Evolutionary conservation across 2,797 vertebrate species (phyloP), one percentile per base, ranked within the genome.

Genomic region (Phrynocephalus guinanensis): DNA sequence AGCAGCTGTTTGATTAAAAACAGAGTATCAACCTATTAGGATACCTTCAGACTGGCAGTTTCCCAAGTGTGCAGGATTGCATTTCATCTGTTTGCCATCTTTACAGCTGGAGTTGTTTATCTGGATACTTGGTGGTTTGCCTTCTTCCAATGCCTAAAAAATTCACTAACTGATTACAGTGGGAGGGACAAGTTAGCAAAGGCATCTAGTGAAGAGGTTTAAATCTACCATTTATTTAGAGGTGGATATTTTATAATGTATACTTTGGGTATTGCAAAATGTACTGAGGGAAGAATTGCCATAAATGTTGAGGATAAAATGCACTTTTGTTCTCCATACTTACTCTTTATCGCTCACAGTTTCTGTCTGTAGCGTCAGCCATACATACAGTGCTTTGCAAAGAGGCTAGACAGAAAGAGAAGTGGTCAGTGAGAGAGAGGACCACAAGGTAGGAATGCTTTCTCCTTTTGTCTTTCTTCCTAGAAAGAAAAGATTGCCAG

Each of bases 111-210:
- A 91, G 90, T 90, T 90, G 24, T 95, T 96, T 87, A 91, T 86
- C 85, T 94, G 88, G 66, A 18, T 91, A 56, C 67, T 90, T 93
- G n/a, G 76, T 76, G n/a, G 15, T 89, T 88, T 90, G 60, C 89
- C 91, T 93, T 96, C 90, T 68, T 88, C 79, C 24, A 78, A 24
- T 7, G 10, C 75, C 82, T 88, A 73, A 60, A 85, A 92, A 87
- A 63, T 92, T 78, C 67, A 89, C 72, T 86, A 85, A 79, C 85
- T 87, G 87, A 91, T 79, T 89, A 79, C 87, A 91, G 16, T 87
- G 92, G 93, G 88, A 91, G 92, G 82, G 91, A 95, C 92, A 95
- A 96, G 93, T 96, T 97, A 97, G 97, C 95, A 95, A 96, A 94
- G 95, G 93, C 95, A 95, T 97, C 96, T 95, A 96, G 95, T 96